These are phyloP conservation scores for Dryococelus australis DNA, from an alignment of 2,888 invertebrate species.

Conservation along the genomic window DNA sequence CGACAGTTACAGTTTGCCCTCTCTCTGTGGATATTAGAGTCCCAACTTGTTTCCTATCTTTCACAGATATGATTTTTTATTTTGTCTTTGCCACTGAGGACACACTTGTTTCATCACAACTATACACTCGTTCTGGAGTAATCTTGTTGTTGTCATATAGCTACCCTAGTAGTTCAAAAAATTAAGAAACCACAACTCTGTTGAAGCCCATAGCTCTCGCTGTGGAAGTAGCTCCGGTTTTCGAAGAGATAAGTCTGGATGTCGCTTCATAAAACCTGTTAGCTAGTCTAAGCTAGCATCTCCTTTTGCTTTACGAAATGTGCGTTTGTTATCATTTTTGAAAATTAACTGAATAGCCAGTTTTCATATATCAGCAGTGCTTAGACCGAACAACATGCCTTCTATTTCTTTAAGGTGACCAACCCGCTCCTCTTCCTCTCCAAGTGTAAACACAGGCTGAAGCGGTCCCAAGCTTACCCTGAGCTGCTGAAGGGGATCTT, in stretches of 20 bases:
- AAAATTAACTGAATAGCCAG: slow-evolving; percentile 44
- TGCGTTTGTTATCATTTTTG: slow-evolving; percentile 41
- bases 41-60: too few species aligned
- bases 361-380: slow-evolving; percentile 39
- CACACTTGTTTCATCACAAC: slow-evolving; percentile 49
- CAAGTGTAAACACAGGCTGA: slow-evolving; percentile 38
- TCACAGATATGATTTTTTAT: too few species aligned
- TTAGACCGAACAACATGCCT: slow-evolving; percentile 43
- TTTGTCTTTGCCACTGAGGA: too few species aligned
- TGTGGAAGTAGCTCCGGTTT: slow-evolving; percentile 41
- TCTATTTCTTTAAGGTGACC: slow-evolving; percentile 35
- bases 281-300: slow-evolving; percentile 45
- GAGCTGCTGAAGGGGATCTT: slow-evolving; percentile 8
- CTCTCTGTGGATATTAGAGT: slow-evolving; percentile 51
- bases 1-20: slow-evolving; percentile 51
- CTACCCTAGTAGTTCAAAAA: slow-evolving; percentile 34
- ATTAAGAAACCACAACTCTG: slow-evolving; percentile 37
- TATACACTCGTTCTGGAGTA: slow-evolving; percentile 42
- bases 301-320: slow-evolving; percentile 42
- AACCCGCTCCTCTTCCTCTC: slow-evolving; percentile 34
- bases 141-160: slow-evolving; percentile 18
- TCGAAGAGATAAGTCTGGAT: slow-evolving; percentile 37
- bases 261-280: slow-evolving; percentile 33
- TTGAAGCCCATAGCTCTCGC: slow-evolving; percentile 44
- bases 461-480: neutral